Conservation (phyloP, 1,140 invertebrate genomes). For the Aethina tumida region DNA sequence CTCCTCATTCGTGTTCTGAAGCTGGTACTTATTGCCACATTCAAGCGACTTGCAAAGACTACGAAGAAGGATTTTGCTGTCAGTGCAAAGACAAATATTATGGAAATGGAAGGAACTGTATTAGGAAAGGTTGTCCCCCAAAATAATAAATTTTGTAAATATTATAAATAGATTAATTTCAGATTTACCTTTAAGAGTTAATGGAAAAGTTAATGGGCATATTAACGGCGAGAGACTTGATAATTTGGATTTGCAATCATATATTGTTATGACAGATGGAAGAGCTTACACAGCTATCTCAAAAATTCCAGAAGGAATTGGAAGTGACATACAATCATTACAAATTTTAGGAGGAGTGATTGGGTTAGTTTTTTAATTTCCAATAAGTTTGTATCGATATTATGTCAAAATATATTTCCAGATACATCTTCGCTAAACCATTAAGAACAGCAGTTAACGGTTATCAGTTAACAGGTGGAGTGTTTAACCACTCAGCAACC, state of each 20-base stretch:
- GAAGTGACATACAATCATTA: constrained; percentile 68
- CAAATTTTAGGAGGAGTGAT: constrained; percentile 69
- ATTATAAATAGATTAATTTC: constrained; percentile 12
- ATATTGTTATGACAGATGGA: constrained; percentile 80
- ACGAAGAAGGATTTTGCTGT: constrained; percentile 79
- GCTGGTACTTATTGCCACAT: constrained; percentile 64
- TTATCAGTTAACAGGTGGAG: constrained; percentile 71
- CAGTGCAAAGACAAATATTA: constrained; percentile 68
- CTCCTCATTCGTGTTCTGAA: constrained; percentile 40
- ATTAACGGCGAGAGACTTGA: constrained; percentile 67
- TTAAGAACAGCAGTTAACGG: constrained; percentile 68
- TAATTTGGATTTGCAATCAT: constrained; percentile 82
- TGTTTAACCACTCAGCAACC: constrained; percentile 71
- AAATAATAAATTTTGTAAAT: constrained; percentile 4
- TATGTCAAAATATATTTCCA: too few relatives aligned
- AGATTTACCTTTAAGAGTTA: constrained; percentile 74
- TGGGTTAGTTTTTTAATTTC: too few relatives aligned
- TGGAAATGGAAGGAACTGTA: constrained; percentile 84
- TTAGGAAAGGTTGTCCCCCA: constrained; percentile 58
- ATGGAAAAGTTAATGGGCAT: constrained; percentile 70
- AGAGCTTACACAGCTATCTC: constrained; percentile 86
- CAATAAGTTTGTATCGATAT: too few relatives aligned
- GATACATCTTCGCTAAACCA: constrained; percentile 85
- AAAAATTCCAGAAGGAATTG: constrained; percentile 59
- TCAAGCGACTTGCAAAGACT: constrained; percentile 74